These are phyloP conservation scores for Gastrophysa polygoni DNA, from an alignment of 2,888 invertebrate genomes.

Conservation along the genomic window DNA sequence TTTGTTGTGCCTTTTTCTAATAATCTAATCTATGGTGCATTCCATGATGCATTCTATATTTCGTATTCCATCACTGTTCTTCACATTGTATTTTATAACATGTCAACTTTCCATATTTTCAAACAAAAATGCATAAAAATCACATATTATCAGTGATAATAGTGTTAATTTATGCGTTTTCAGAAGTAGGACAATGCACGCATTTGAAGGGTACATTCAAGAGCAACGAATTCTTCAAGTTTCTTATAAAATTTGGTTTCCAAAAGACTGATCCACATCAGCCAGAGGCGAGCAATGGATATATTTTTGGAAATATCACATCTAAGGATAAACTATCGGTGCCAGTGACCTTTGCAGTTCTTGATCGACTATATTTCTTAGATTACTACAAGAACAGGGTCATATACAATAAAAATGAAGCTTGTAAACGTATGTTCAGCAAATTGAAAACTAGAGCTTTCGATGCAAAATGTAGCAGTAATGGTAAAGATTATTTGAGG, in stretches of 20 bases:
- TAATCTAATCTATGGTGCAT: too few relatives aligned
- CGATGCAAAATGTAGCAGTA: constrained; percentile 80
- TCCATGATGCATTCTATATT: too few relatives aligned
- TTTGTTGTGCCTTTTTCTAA: too few relatives aligned
- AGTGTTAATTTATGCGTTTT: constrained; percentile 34
- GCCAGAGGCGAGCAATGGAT: constrained; percentile 87
- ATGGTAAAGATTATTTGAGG: constrained; percentile 80
- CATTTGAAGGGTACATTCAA: constrained; percentile 71
- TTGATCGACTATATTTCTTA: constrained; percentile 86
- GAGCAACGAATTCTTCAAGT: constrained; percentile 82
- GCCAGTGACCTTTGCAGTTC: constrained; percentile 84
- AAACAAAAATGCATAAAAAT: constrained; percentile 44
- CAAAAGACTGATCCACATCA: constrained; percentile 92
- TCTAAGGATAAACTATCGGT: constrained; percentile 69
- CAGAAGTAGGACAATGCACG: constrained; percentile 50
- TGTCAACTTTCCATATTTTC: constrained; percentile 34
- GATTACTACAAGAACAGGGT: constrained; percentile 86
- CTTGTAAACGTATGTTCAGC: constrained; percentile 87
- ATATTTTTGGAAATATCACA: constrained; percentile 95
- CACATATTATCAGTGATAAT: constrained; percentile 35
- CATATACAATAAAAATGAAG: constrained; percentile 68
- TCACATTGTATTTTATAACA: background rate
- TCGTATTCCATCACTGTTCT: too few relatives aligned
- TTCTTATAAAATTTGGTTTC: constrained; percentile 94
- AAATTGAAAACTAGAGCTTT: constrained; percentile 83